phyloP scores from a whole-genome alignment of 2,888 invertebrate genomes.

The Hecatera dysodea region DNA sequence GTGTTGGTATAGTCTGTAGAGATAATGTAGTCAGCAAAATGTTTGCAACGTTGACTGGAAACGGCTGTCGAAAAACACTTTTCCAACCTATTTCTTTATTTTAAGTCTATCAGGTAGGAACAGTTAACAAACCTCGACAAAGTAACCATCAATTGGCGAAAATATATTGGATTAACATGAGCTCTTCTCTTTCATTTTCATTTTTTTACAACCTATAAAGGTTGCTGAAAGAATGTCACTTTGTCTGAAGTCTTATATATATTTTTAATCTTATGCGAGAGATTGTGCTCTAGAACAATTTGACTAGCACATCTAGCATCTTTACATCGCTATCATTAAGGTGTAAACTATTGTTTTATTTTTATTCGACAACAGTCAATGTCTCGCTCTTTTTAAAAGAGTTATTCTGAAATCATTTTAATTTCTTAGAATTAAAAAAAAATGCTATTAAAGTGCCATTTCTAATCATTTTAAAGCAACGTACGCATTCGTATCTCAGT shows the following conservation, averaged over 20 bases:
- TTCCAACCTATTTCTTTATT: neutral
- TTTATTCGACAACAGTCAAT: conserved; percentile 78
- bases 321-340: conserved; percentile 57
- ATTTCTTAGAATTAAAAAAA: neutral
- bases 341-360: conserved; percentile 76
- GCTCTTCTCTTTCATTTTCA: too few species aligned
- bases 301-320: conserved; percentile 43
- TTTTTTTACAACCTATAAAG: too few species aligned
- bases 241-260: neutral
- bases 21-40: neutral
- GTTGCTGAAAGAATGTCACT: neutral
- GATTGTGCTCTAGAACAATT: neutral
- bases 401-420: conserved; percentile 72
- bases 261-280: too few species aligned
- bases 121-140: too few species aligned
- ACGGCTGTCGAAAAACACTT: neutral
- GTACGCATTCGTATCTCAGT: too few species aligned
- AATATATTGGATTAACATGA: too few species aligned
- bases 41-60: neutral
- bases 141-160: too few species aligned
- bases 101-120: too few species aligned
- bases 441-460: too few species aligned
- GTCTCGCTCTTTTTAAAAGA: conserved; percentile 68
- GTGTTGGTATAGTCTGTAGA: too few species aligned
- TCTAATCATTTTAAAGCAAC: too few species aligned